Base-by-base conservation (phyloP, 2,888 invertebrate genomes). In the Parascotia fuliginaria region DNA sequence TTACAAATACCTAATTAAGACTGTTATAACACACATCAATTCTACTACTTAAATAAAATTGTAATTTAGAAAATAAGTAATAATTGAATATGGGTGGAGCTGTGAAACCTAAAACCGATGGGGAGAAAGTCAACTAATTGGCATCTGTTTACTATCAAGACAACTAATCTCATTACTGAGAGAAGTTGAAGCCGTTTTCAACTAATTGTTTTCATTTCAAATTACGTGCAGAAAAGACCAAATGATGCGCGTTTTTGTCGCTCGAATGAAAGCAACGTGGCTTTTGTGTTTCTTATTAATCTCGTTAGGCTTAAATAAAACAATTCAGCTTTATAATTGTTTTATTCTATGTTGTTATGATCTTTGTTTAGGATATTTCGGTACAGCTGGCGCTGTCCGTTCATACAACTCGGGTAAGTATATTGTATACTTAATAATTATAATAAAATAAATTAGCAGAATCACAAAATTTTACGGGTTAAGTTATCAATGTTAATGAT, bases 331-430 rank as follows among this genome's bases (percentile, higher is more conserved):
- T 77, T 78, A 73, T 77, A 79, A 81, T 80, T 81, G 81, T 80
- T 81, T 78, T 82, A 83, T 83, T 74, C 73, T 70, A 71, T 65
- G 75, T 69, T 70, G 71, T 77, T 77, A 85, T 75, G 72, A 76
- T 79, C 79, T 85, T 85, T 87, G 81, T 79, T 87, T 78, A 80
- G 79, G 75, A 77, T 76, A 73, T 75, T 82, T 73, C 68, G 69
- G 69, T 57, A 59, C 59, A 66, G 72, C 55, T 55, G 56, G 62
- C 50, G 59, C 60, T 9, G 60, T 66, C 65, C 55, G n/a, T n/a
- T n/a, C n/a, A n/a, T n/a, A n/a, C n/a, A n/a, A n/a, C n/a, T 65
- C 57, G 22, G 40, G 52, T 55, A 54, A 59, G n/a, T n/a, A n/a
- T n/a, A n/a, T n/a, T n/a, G n/a, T n/a, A n/a, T n/a, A n/a, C n/a